Evolutionary conservation across 2,113 vertebrate species (phyloP).

Genomic region (Periophthalmodon schlosseri): DNA sequence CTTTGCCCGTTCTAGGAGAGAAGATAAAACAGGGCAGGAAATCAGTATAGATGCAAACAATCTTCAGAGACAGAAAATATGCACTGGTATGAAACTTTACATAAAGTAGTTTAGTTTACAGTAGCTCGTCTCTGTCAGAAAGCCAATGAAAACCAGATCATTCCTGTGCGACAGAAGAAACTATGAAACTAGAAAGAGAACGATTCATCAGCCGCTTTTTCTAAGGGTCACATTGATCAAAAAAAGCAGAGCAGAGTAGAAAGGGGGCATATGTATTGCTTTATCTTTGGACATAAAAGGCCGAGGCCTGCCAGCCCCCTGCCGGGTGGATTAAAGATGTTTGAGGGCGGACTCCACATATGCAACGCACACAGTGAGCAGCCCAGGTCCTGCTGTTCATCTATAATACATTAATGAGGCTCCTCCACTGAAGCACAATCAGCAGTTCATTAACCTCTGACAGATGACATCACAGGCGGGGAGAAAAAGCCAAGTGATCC

Average conservation of each 20-base stretch:
- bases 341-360: constrained; percentile 61
- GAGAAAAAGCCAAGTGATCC: constrained; percentile 52
- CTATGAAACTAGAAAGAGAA: constrained; percentile 39
- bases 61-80: constrained; percentile 2
- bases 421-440: constrained; percentile 68
- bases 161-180: constrained; percentile 14
- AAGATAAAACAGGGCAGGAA: constrained; percentile 5
- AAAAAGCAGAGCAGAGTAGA: constrained; percentile 47
- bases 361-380: constrained; percentile 62
- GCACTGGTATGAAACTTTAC: constrained; percentile 3
- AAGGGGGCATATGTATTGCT: constrained; percentile 54
- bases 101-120: constrained; percentile 27
- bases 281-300: constrained; percentile 71
- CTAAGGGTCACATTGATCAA: constrained; percentile 64
- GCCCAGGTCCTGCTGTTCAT: constrained; percentile 70
- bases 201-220: constrained; percentile 56
- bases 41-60: constrained; percentile 7
- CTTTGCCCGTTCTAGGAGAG: constrained; percentile 85
- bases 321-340: constrained; percentile 70
- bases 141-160: background rate
- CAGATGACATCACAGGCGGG: constrained; percentile 71
- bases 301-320: constrained; percentile 55
- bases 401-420: constrained; percentile 76
- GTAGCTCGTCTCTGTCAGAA: constrained; percentile 10
- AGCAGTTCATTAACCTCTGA: constrained; percentile 76